phyloP scores from a whole-genome alignment of 2,888 invertebrate genomes.

The Calameuta pallipes region DNA sequence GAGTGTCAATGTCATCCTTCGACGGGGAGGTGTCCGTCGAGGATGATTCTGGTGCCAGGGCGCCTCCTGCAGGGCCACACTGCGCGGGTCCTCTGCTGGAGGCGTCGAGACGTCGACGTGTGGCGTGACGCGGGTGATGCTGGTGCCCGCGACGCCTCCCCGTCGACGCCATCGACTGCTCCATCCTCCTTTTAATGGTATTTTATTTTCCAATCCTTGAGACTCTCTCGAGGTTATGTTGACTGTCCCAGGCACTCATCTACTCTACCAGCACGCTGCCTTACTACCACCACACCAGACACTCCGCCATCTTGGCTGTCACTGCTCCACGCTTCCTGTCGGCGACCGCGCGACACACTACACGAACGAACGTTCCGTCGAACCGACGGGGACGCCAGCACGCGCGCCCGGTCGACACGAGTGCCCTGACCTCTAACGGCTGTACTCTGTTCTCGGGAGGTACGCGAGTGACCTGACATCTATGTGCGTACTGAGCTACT shows the following conservation, averaged over 20 bases:
- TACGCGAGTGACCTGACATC: background rate
- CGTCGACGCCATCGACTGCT: slow-evolving; percentile 53
- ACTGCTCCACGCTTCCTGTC: slow-evolving; percentile 44
- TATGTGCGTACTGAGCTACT: background rate
- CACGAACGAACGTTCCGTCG: slow-evolving; percentile 27
- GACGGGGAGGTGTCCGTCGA: slow-evolving; percentile 5
- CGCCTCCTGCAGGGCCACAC: slow-evolving; percentile 61
- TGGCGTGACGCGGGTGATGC: slow-evolving; percentile 61
- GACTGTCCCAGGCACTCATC: slow-evolving; percentile 22
- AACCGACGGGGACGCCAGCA: slow-evolving; percentile 1
- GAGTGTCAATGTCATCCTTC: background rate
- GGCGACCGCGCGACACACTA: slow-evolving; percentile 33
- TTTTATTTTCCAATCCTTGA: slow-evolving; percentile 15
- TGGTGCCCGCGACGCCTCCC: slow-evolving; percentile 63
- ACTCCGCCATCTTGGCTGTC: slow-evolving; percentile 63
- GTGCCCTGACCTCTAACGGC: slow-evolving; percentile 1
- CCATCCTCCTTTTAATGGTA: slow-evolving; percentile 47
- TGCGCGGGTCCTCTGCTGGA: slow-evolving; percentile 64
- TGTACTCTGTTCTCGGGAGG: background rate
- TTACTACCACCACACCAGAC: slow-evolving; percentile 73
- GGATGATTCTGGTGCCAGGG: background rate
- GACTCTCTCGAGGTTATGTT: slow-evolving; percentile 1
- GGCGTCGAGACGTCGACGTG: slow-evolving; percentile 53
- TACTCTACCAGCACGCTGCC: background rate
- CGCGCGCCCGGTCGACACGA: slow-evolving; percentile 17